These are phyloP conservation scores for Peromyscus californicus DNA, from an alignment of 2,113 vertebrate genomes.

Conservation along the genomic window DNA sequence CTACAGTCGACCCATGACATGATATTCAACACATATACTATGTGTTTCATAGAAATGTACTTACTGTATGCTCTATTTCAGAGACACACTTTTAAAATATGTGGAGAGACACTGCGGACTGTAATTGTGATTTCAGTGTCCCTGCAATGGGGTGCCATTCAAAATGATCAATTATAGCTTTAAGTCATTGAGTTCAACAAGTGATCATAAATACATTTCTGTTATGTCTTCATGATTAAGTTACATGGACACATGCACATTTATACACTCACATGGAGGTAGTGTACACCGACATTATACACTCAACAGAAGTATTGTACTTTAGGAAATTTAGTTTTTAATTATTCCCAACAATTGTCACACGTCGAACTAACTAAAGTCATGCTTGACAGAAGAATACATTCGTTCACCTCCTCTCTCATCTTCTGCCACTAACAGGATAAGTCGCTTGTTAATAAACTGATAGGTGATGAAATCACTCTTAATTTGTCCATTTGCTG, in stretches of 20 bases:
- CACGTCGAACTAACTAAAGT: neutral
- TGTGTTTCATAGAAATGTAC: neutral
- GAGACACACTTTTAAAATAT: neutral
- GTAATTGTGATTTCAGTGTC: neutral
- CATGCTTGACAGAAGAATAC: neutral
- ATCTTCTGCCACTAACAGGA: neutral
- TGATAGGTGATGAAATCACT: neutral
- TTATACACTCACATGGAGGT: neutral
- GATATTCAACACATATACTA: neutral
- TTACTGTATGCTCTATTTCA: neutral
- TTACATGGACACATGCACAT: neutral
- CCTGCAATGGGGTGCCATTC: neutral
- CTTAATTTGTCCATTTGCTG: conserved; percentile 8
- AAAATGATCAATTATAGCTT: conserved; percentile 3
- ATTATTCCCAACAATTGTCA: neutral
- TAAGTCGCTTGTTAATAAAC: neutral
- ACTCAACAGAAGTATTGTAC: neutral
- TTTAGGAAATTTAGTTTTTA: conserved; percentile 39
- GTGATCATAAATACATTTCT: conserved; percentile 66
- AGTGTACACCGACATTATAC: neutral
- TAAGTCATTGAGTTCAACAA: conserved; percentile 56
- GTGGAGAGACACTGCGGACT: neutral
- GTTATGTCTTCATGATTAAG: conserved; percentile 37
- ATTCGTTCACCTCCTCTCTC: conserved; percentile 40
- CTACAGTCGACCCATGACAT: neutral